phyloP scores from a whole-genome alignment of 2,797 vertebrate genomes.

The Sebastiscus albofasciatus region DNA sequence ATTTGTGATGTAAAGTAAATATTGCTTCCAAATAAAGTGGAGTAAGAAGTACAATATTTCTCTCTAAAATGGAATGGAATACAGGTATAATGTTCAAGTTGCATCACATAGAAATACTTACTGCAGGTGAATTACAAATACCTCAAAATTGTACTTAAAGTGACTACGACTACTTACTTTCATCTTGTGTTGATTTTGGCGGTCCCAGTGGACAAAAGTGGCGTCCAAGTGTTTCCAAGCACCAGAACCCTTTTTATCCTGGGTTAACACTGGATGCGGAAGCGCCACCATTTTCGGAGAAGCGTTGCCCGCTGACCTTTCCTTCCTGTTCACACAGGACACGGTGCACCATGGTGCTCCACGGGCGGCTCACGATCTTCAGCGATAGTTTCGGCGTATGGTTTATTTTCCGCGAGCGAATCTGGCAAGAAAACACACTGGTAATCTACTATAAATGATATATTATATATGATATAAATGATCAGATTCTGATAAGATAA shows the following conservation, averaged over 20 bases:
- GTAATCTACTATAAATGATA: too few relatives aligned
- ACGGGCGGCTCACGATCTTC: too few relatives aligned
- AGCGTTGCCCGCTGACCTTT: not conserved
- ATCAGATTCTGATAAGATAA: too few relatives aligned
- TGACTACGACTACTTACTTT: not conserved
- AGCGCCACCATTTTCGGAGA: not conserved
- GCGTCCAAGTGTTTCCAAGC: not conserved
- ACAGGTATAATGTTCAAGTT: not conserved
- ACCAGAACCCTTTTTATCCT: not conserved
- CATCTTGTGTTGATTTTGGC: not conserved
- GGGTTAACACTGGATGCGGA: not conserved
- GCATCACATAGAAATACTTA: not conserved
- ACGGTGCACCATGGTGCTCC: too few relatives aligned
- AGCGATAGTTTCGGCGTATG: too few relatives aligned
- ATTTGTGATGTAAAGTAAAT: not conserved
- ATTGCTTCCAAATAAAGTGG: not conserved
- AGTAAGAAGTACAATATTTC: not conserved
- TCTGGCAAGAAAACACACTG: too few relatives aligned
- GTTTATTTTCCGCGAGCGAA: too few relatives aligned
- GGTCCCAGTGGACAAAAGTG: not conserved
- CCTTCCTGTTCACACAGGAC: not conserved
- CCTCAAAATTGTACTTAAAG: not conserved
- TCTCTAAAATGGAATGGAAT: not conserved
- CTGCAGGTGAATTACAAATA: not conserved
- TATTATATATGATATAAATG: too few relatives aligned